Evolutionary conservation across 2,888 invertebrate genomes (phyloP).

Genomic region (Pseudanteris insignis): DNA sequence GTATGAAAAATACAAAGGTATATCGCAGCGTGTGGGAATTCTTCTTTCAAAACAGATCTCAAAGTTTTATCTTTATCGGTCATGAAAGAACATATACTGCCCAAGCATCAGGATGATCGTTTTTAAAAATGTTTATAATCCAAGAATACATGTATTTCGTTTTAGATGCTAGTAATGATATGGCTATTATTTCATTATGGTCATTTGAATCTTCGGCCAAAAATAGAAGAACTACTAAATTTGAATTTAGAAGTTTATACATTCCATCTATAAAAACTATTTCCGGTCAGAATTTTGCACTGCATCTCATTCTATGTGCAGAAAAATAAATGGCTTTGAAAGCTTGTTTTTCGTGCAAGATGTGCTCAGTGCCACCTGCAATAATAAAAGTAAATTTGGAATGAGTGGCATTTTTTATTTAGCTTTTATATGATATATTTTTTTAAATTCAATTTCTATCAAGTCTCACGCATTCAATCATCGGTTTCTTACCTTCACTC

Average conservation of each 20-base stretch:
- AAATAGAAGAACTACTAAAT: background rate
- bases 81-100: constrained; percentile 5
- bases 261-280: background rate
- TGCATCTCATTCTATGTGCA: background rate
- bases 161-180: background rate
- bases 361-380: background rate
- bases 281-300: background rate
- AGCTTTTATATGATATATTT: no score
- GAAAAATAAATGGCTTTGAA: constrained; percentile 1
- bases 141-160: background rate
- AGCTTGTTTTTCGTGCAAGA: background rate
- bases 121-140: constrained; percentile 10
- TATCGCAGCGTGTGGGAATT: background rate
- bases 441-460: no score
- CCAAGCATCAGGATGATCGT: constrained; percentile 5
- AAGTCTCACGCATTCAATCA: no score
- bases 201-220: constrained; percentile 5
- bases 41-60: constrained; percentile 1
- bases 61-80: constrained; percentile 5
- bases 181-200: background rate
- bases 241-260: background rate
- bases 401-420: no score
- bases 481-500: no score
- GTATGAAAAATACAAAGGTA: constrained; percentile 8
- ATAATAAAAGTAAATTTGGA: no score